Evolutionary conservation across 2,888 invertebrate species (phyloP), one percentile per base, ranked within the genome.

Genomic region (Rotaria magnacalcarata): DNA sequence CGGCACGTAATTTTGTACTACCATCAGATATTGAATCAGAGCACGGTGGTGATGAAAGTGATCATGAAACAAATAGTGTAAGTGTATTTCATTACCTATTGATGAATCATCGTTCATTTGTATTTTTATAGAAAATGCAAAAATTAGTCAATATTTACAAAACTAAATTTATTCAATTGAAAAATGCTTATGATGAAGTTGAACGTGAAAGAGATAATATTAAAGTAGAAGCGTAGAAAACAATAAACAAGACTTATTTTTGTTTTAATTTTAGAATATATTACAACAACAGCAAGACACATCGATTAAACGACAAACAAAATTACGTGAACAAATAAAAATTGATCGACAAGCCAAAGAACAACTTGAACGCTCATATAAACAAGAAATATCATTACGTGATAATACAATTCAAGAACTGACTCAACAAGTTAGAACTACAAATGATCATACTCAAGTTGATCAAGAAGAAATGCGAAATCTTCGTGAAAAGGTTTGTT

Each of bases 1-100:
- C 86, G 16, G 19, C 43, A n/a, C 74, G 86, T 54, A 56, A 43
- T 21, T 80, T 58, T 52, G 50, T 85, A 27, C 86, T 85, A n/a
- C 86, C 86, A 47, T 85, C 85, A 52, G 86, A 86, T 84, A 43
- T 86, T 11, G 86, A 86, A 56, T 86, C 86, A n/a, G 86, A 86
- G 60, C n/a, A 56, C 24, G 86, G 84, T 27, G 34, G 56, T 41
- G 54, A 75, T 47, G 85, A 85, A 11, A 80, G 75, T 47, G 75
- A 80, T 80, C 75, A 80, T 80, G 75, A 80, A 80, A 47, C 75
- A 21, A 24, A n/a, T 47, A 24, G 6, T 21, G 75, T 80, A 80
- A 34, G 7, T 34, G 7, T 50, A 50, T 54, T 50, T 50, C 50
- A 5, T 50, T 34, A 34, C 2, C 34, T 34, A 34, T 34, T 34